A percentile compares a stretch with the other conserved stretches of the same genome.
Conservation (phyloP, 2,888 invertebrate species). For the Junonia oenone region DNA sequence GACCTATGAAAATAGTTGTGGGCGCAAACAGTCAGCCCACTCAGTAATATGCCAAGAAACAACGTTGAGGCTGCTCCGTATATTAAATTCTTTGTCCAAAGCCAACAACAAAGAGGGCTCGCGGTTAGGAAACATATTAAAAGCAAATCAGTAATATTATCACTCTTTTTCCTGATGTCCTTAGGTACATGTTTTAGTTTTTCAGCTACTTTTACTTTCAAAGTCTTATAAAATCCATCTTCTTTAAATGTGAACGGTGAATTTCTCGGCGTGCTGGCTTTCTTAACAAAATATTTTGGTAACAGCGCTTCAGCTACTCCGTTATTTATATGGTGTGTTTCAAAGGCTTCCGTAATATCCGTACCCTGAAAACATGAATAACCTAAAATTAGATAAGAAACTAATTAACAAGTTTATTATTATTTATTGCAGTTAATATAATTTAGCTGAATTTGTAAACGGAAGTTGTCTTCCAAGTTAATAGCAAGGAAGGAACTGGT, state of each 20-base stretch:
- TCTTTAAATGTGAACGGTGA: constrained; percentile 86
- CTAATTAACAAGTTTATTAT: too few species aligned
- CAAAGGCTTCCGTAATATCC: constrained; percentile 83
- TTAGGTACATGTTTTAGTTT: constrained; percentile 75
- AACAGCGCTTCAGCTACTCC: constrained; percentile 79
- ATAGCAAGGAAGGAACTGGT: too few species aligned
- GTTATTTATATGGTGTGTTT: constrained; percentile 79
- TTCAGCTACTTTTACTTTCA: constrained; percentile 80
- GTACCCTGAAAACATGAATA: constrained; percentile 68
- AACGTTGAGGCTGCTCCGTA: constrained; percentile 45
- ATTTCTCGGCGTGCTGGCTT: constrained; percentile 82
- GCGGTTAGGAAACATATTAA: constrained; percentile 42
- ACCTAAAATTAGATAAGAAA: not conserved
- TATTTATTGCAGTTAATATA: too few species aligned
- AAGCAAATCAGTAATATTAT: constrained; percentile 48
- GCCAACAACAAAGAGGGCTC: constrained; percentile 50
- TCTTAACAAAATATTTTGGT: constrained; percentile 83
- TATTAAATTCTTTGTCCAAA: constrained; percentile 44
- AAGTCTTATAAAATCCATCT: constrained; percentile 87
- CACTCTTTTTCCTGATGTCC: constrained; percentile 50
- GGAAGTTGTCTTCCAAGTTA: too few species aligned
- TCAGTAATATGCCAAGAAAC: constrained; percentile 44
- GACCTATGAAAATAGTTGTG: constrained; percentile 92
- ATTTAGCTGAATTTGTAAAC: too few species aligned
- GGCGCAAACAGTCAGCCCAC: constrained; percentile 75